Conservation (phyloP, 2,888 invertebrate species). For the Cylloceria caligata region DNA sequence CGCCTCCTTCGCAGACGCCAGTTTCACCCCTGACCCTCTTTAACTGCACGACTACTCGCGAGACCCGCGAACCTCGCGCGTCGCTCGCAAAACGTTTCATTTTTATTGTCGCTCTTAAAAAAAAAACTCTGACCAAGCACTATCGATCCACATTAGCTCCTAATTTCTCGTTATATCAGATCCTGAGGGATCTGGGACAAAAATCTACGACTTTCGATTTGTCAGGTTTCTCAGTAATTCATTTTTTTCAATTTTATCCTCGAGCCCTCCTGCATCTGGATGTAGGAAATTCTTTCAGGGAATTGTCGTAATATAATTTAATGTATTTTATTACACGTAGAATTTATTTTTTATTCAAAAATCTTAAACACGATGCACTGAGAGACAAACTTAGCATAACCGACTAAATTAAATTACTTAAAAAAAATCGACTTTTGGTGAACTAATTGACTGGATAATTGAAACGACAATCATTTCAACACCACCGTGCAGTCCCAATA, state of each 20-base stretch:
- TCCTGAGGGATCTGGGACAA: not conserved
- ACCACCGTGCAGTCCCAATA: too few relatives aligned
- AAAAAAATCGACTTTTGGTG: too few relatives aligned
- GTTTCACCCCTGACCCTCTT: constrained; percentile 64
- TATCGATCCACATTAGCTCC: constrained; percentile 83
- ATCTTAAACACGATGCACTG: too few relatives aligned
- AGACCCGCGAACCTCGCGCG: constrained; percentile 50
- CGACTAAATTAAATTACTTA: too few relatives aligned
- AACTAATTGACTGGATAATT: too few relatives aligned
- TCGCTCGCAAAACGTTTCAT: constrained; percentile 79
- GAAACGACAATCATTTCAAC: too few relatives aligned
- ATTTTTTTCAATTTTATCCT: not conserved
- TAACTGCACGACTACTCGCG: constrained; percentile 53
- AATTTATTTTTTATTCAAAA: too few relatives aligned
- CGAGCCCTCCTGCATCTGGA: not conserved
- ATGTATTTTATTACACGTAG: too few relatives aligned
- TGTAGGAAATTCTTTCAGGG: not conserved
- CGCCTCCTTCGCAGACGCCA: constrained; percentile 64
- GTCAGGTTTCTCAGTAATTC: constrained; percentile 68
- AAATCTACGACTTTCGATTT: constrained; percentile 73
- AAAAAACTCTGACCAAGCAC: constrained; percentile 63
- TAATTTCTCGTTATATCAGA: constrained; percentile 81
- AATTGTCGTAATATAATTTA: too few relatives aligned
- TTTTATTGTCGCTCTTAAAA: constrained; percentile 80
- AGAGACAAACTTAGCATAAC: too few relatives aligned